Base-by-base conservation (phyloP, 2,888 invertebrate genomes). In the Drosophila atripex region DNA sequence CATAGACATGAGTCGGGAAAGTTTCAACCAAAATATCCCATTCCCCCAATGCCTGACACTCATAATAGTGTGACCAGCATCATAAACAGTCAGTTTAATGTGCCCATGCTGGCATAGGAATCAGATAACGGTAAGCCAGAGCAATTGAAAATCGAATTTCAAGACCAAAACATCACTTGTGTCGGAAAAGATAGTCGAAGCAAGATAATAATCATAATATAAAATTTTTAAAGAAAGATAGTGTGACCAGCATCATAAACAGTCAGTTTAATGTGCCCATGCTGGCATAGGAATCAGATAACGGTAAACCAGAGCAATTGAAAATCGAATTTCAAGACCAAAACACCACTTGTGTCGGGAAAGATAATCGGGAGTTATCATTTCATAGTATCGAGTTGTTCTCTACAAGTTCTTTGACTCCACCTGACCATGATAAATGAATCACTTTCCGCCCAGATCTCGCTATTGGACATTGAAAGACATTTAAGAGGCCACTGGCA, bases 341-440 rank as follows among this genome's bases (percentile, higher is more conserved):
- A 60, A 47, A 30, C 58, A 58, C 30, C 16, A 21, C 21, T 16
- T 23, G 30, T 32, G n/a, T 12, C n/a, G 9, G 8, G 41, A 12
- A 45, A 54, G 25, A 35, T 57, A 57, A 57, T 60, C 46, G 9
- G 12, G 6, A 16, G 28, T 14, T 41, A 39, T 30, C 38, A 23
- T 9, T 14, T 23, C n/a, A n/a, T n/a, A n/a, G n/a, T n/a, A n/a
- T n/a, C n/a, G n/a, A n/a, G n/a, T n/a, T n/a, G n/a, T n/a, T n/a
- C n/a, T n/a, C 28, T 39, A 32, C 8, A 39, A 23, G 60, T 61
- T 61, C 58, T 61, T 58, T 61, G 59, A 61, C 59, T 41, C 23
- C 23, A 41, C 11, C 39, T 61, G 60, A 25, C 60, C 60, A 47
- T 60, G 60, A 39, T 41, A 18, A 18, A 41, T 58, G 47, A 61